Evolutionary conservation across 2,888 invertebrate species (phyloP).

Genomic region (Lypha dubia): DNA sequence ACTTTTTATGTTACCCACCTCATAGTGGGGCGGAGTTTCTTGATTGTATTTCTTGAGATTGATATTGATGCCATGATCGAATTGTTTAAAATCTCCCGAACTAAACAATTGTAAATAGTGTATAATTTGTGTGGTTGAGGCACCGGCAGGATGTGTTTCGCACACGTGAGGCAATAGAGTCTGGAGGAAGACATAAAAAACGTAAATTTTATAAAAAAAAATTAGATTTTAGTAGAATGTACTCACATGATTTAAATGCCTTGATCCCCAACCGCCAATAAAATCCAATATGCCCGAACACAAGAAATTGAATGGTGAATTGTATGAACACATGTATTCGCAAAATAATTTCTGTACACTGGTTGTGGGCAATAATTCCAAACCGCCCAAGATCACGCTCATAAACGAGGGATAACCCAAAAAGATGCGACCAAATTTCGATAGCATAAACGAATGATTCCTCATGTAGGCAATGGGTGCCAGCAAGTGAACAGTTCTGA

Average conservation of each 20-base stretch:
- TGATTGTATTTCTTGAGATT: constrained; percentile 85
- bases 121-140: constrained; percentile 87
- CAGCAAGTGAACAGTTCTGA: constrained; percentile 87
- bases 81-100: constrained; percentile 85
- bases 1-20: constrained; percentile 85
- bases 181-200: constrained; percentile 82
- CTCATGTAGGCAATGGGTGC: constrained; percentile 88
- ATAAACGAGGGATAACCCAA: constrained; percentile 79
- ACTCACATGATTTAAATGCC: constrained; percentile 80
- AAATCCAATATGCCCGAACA: constrained; percentile 79
- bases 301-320: constrained; percentile 78
- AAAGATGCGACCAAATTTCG: constrained; percentile 83
- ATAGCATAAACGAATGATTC: constrained; percentile 83
- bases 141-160: constrained; percentile 88
- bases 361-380: constrained; percentile 87
- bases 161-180: constrained; percentile 87
- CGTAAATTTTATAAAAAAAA: background rate
- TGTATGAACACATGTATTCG: constrained; percentile 86
- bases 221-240: constrained; percentile 79
- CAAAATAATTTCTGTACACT: constrained; percentile 78
- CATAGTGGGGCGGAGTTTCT: constrained; percentile 85
- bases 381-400: constrained; percentile 78
- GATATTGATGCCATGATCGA: constrained; percentile 84
- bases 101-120: constrained; percentile 88
- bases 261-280: constrained; percentile 80